These are phyloP conservation scores for Metopia argyrocephala DNA, from an alignment of 2,888 invertebrate species.

Conservation along the genomic window DNA sequence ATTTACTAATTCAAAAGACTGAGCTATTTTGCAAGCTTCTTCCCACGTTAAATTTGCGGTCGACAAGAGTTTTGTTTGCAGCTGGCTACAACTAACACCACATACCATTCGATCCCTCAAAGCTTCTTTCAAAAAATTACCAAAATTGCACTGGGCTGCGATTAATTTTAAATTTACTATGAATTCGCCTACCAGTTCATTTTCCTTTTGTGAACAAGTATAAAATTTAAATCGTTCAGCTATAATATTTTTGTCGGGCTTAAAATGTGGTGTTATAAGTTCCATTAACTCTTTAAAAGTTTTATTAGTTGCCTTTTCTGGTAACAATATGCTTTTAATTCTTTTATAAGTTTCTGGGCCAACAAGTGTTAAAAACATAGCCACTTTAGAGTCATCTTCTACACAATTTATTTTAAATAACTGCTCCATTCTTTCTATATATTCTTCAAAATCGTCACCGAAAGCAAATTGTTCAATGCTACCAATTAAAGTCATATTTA, in stretches of 20 bases:
- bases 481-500: too few relatives aligned
- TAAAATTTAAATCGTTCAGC: slow-evolving; percentile 33
- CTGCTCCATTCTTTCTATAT: too few relatives aligned
- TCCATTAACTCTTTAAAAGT: slow-evolving; percentile 24
- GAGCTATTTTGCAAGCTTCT: slow-evolving; percentile 7
- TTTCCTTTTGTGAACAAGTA: slow-evolving; percentile 38
- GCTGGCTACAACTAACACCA: slow-evolving; percentile 10
- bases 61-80: slow-evolving; percentile 24
- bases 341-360: too few relatives aligned
- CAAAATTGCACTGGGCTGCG: too few relatives aligned
- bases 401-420: too few relatives aligned
- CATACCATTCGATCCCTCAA: slow-evolving; percentile 8
- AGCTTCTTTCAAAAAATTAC: slow-evolving; percentile 11
- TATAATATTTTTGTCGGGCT: slow-evolving; percentile 29
- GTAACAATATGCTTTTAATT: slow-evolving; percentile 27
- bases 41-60: slow-evolving; percentile 28
- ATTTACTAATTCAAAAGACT: slow-evolving; percentile 11
- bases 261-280: slow-evolving; percentile 34
- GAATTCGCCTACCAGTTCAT: slow-evolving; percentile 23
- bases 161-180: slow-evolving; percentile 6
- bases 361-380: too few relatives aligned
- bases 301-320: slow-evolving; percentile 27
- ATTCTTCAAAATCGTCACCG: too few relatives aligned
- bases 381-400: too few relatives aligned
- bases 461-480: too few relatives aligned